These are phyloP conservation scores for Plusia festucae DNA, from an alignment of 2,888 invertebrate genomes.

Conservation along the genomic window DNA sequence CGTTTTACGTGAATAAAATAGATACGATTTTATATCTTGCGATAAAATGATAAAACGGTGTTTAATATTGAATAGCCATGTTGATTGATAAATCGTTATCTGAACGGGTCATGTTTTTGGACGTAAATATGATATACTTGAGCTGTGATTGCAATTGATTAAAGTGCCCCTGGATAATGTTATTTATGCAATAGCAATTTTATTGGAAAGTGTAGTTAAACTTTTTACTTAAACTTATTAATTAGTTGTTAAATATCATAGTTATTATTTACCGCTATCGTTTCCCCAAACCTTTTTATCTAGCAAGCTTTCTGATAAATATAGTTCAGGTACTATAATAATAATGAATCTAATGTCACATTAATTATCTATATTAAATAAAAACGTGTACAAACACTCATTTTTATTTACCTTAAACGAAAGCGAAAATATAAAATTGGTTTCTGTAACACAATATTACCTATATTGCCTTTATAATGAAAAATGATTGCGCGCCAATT, in stretches of 20 bases:
- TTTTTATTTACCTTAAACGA: neutral
- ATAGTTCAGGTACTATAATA: too few relatives aligned
- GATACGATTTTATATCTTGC: constrained; percentile 53
- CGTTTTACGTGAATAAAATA: constrained; percentile 51
- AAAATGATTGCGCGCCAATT: constrained; percentile 31
- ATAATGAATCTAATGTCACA: too few relatives aligned
- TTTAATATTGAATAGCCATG: constrained; percentile 33
- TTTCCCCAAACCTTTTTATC: too few relatives aligned
- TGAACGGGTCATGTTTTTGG: constrained; percentile 20
- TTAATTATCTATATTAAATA: too few relatives aligned
- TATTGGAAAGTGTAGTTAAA: neutral
- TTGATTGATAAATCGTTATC: constrained; percentile 39
- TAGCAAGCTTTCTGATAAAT: too few relatives aligned
- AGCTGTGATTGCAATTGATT: too few relatives aligned
- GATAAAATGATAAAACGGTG: constrained; percentile 45
- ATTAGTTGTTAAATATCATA: too few relatives aligned
- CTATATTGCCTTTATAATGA: constrained; percentile 19
- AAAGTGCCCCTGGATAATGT: too few relatives aligned
- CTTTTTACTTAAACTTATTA: constrained; percentile 18
- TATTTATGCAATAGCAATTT: too few relatives aligned
- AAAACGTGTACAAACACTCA: neutral
- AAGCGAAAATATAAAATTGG: neutral
- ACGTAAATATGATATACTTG: constrained; percentile 17
- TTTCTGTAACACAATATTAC: neutral
- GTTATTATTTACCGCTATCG: too few relatives aligned